phyloP scores from a whole-genome alignment of 2,888 invertebrate genomes.

The Limnephilus auricula region DNA sequence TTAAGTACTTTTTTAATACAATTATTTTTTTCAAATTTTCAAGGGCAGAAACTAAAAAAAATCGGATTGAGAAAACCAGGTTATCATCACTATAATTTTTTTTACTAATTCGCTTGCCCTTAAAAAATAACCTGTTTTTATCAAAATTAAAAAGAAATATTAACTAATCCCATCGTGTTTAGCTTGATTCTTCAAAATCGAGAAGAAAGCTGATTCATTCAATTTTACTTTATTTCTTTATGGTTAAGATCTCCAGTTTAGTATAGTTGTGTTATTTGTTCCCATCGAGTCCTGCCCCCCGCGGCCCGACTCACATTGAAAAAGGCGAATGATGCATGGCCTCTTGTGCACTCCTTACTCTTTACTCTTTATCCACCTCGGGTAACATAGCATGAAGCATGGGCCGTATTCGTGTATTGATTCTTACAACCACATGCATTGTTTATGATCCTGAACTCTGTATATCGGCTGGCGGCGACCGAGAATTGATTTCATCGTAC shows the following conservation, averaged over 20 bases:
- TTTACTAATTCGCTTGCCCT: not conserved
- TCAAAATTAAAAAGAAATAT: not conserved
- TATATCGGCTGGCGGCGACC: not conserved
- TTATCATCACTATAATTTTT: not conserved
- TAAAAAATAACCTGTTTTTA: not conserved
- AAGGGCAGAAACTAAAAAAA: not conserved
- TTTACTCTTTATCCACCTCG: not conserved
- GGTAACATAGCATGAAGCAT: not conserved
- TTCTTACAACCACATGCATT: constrained; percentile 27
- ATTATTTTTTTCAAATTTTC: not conserved
- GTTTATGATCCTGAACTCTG: constrained; percentile 28
- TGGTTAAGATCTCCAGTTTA: not conserved
- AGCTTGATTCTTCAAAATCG: not conserved
- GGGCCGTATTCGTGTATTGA: constrained; percentile 32
- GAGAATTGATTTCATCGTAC: not conserved
- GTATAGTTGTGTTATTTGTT: constrained; percentile 48
- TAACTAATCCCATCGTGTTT: not conserved
- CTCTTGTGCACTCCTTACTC: not conserved
- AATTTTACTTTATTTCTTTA: not conserved
- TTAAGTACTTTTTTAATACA: not conserved
- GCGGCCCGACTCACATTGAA: constrained; percentile 51
- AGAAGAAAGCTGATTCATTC: not conserved
- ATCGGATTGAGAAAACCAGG: not conserved
- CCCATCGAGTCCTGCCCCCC: constrained; percentile 58
- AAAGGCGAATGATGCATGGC: constrained; percentile 58